These are phyloP conservation scores for Stylophora pistillata DNA, from an alignment of 64 coral and sea anemone genomes.

Conservation along the genomic window DNA sequence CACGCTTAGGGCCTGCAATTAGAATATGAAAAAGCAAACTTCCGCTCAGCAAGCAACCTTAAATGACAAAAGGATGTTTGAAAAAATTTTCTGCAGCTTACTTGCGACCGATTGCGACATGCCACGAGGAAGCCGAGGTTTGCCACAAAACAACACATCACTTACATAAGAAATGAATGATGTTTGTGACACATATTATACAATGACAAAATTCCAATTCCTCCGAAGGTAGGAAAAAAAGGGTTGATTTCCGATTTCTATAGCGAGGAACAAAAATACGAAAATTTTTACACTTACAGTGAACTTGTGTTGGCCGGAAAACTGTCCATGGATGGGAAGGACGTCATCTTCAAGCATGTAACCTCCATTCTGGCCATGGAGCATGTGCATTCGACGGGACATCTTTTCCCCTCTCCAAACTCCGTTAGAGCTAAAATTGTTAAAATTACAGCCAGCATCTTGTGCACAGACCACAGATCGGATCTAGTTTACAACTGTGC, in stretches of 20 bases:
- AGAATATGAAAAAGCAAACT: not conserved
- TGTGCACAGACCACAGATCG: not conserved
- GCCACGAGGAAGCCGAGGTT: not conserved
- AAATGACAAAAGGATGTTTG: not conserved
- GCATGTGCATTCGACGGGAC: not conserved
- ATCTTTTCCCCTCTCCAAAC: not conserved
- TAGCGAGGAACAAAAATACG: not conserved
- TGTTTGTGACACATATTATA: not conserved
- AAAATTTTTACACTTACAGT: not conserved
- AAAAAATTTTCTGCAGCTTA: not conserved
- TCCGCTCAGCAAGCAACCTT: not conserved
- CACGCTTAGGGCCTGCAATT: not conserved
- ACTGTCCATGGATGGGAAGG: slow-evolving; percentile 2
- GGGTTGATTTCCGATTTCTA: not conserved
- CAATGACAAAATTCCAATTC: not conserved
- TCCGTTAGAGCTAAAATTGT: not conserved
- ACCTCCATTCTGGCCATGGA: not conserved
- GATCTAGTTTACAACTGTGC: not conserved
- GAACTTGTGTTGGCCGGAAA: not conserved
- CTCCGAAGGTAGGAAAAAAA: not conserved
- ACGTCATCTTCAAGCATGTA: not conserved
- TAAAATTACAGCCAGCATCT: not conserved
- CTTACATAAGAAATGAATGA: not conserved
- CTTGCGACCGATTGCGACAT: not conserved
- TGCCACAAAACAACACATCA: not conserved